Evolutionary conservation across 2,113 vertebrate genomes (phyloP), one percentile per base, ranked within the genome.

Genomic region (Gymnorhina tibicen): DNA sequence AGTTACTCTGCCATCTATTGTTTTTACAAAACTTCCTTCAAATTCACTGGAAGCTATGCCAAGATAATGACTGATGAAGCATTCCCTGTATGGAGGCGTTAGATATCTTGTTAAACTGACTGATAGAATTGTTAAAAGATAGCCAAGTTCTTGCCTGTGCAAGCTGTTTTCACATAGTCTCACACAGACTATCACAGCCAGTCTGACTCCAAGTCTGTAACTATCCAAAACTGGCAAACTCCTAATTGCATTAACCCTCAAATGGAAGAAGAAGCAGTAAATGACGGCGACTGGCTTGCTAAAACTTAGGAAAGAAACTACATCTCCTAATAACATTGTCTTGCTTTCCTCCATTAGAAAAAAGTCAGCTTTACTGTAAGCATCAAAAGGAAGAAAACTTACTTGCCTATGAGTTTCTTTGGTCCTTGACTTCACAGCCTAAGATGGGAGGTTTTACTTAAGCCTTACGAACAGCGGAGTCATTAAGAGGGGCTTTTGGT

Each of bases 111-210:
- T 55, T 91, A 67, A 47, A 72, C 33, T 73, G 73, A 52, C n/a
- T 87, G 86, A 50, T 5, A 52, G 33, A 87, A 50, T 28, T 94
- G 33, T 91, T 87, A 70, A 79, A 76, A 76, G 50, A n/a, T 8
- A 73, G 37, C 13, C 28, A 26, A 64, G 32, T 47, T 95, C 44
- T 88, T 60, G 63, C 32, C n/a, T 30, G 11, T 8, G 4, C 0
- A 24, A 70, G 28, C 46, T 95, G 55, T 87, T 88, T 95, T 77
- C 56, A 86, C 55, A 32, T 32, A 84, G 37, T 86, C n/a, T 91
- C 68, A 53, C 62, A 62, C 15, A 72, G 15, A 37, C 19, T 74
- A 18, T 60, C 32, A 49, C 59, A 91, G 37, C 7, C 63, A 66
- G 32, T 64, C 35, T 90, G 64, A 82, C 27, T 72, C 11, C 46